phyloP scores from a whole-genome alignment of 2,797 vertebrate species.

The Enteromius trimaculatus region DNA sequence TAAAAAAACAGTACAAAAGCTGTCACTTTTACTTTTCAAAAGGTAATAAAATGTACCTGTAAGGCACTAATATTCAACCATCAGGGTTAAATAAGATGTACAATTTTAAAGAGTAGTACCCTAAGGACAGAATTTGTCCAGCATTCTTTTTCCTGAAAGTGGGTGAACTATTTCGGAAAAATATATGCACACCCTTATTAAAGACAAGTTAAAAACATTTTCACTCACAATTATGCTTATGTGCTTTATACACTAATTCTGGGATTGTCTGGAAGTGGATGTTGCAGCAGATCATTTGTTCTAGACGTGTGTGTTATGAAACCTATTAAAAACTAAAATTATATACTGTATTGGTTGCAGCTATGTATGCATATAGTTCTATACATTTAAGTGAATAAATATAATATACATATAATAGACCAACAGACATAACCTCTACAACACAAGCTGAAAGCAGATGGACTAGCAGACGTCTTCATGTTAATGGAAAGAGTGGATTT shows the following conservation, averaged over 20 bases:
- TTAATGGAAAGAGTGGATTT: constrained; percentile 1
- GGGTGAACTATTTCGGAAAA: neutral
- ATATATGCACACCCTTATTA: neutral
- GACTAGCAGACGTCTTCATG: neutral
- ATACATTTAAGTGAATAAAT: neutral
- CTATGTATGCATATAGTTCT: neutral
- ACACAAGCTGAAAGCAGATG: constrained; percentile 1
- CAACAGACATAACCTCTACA: neutral
- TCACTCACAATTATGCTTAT: neutral
- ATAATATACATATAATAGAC: neutral
- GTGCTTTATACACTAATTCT: neutral
- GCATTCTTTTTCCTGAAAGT: neutral
- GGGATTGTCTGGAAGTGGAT: neutral
- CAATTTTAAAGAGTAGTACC: neutral
- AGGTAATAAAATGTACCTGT: neutral
- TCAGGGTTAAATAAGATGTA: neutral
- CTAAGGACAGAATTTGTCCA: neutral
- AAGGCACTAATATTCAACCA: neutral
- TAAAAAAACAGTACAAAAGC: neutral
- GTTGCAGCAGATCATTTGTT: neutral
- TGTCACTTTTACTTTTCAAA: neutral
- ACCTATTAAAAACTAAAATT: neutral
- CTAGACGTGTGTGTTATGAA: neutral
- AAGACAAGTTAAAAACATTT: neutral
- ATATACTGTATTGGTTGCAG: neutral